These are phyloP conservation scores for Noturus placidus DNA, from an alignment of 2,113 vertebrate genomes.

Conservation along the genomic window DNA sequence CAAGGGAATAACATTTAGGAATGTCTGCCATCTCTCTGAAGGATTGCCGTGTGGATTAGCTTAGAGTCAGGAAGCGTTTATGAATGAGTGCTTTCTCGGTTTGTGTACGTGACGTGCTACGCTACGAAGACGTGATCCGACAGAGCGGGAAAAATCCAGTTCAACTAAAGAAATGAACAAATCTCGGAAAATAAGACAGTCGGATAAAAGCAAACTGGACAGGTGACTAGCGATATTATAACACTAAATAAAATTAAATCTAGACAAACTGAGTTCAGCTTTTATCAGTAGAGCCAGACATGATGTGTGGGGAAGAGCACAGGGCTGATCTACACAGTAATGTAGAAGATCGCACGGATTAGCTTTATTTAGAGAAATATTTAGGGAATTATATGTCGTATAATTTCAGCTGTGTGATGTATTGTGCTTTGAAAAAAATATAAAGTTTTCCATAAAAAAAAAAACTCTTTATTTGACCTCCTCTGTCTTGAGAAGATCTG, in stretches of 20 bases:
- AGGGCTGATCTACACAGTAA: neutral
- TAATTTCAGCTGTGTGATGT: neutral
- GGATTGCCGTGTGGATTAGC: too few species aligned
- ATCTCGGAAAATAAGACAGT: neutral
- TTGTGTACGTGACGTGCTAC: too few species aligned
- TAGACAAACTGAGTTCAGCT: neutral
- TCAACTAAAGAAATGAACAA: neutral
- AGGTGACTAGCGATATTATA: too few species aligned
- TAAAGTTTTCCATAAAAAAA: too few species aligned
- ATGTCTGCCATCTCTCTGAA: too few species aligned
- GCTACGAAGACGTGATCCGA: neutral
- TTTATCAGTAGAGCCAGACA: neutral
- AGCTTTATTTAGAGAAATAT: neutral
- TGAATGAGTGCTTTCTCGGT: too few species aligned
- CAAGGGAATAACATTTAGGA: too few species aligned
- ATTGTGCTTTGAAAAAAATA: too few species aligned
- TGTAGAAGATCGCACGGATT: neutral
- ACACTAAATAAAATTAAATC: neutral
- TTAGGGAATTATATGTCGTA: neutral
- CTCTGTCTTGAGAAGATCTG: neutral
- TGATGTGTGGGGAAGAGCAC: neutral
- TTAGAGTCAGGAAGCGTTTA: neutral
- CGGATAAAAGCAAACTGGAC: neutral
- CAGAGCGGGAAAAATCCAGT: too few species aligned
- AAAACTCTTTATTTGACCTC: too few species aligned